Base-by-base conservation (phyloP, 2,888 invertebrate genomes). In the Hedychridium roseum region DNA sequence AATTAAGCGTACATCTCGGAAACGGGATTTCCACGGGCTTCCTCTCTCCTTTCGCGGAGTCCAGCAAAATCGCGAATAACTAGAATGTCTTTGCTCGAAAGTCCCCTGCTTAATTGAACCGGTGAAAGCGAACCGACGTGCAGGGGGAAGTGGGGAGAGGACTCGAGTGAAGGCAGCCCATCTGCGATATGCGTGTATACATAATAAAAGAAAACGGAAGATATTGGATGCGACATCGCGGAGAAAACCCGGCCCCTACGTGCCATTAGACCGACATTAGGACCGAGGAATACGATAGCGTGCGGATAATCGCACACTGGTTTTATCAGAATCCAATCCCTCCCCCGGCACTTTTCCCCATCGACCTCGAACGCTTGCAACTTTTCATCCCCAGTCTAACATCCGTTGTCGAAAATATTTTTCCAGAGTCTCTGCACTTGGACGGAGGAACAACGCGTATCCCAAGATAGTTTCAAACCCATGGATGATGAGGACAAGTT, bases 121-220 rank as follows among this genome's bases (percentile, higher is more conserved):
- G 28, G 62, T 59, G 62, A 63, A 63, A 63, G 62, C 60, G 50
- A 57, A 50, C 53, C 41, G n/a, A n/a, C n/a, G n/a, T n/a, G n/a
- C n/a, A n/a, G n/a, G n/a, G n/a, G n/a, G n/a, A n/a, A n/a, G n/a
- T n/a, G n/a, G n/a, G n/a, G n/a, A 47, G 54, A 44, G 45, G 60
- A 41, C 60, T 41, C 41, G 36, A 57, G 64, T 57, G 62, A 64
- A 60, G 54, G 64, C 60, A 56, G 5, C n/a, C 52, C 46, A 42
- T 12, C 43, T 37, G 23, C 50, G 59, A 59, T 57, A 57, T 47
- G 63, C 52, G 54, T 54, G 9, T n/a, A n/a, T n/a, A n/a, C n/a
- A 37, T 44, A 54, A 63, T 54, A 59, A 62, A 62, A 62, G 54
- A 54, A 63, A 57, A n/a, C n/a, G n/a, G n/a, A n/a, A n/a, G n/a